Percentiles rank a stretch among this genome's conserved stretches.
These are phyloP conservation scores for Tachycineta bicolor DNA, from an alignment of 2,113 vertebrate genomes.

Conservation along the genomic window DNA sequence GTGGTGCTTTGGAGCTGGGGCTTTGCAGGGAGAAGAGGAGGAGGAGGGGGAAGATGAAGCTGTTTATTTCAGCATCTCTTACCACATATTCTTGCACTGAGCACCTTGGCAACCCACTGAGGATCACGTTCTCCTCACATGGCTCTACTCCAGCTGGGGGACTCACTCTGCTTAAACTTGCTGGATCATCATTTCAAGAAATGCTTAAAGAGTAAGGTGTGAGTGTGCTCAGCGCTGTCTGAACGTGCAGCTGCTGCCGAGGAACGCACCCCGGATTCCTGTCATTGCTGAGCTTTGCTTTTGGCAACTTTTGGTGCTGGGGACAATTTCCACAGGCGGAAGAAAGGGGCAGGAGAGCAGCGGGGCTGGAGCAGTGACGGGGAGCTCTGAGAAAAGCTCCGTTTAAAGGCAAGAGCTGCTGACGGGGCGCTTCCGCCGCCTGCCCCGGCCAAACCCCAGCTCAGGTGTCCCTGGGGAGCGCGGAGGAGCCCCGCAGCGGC, in stretches of 20 bases:
- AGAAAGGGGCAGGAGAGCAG: not conserved
- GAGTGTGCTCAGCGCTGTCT: not conserved
- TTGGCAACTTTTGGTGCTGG: not conserved
- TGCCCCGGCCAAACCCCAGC: not conserved
- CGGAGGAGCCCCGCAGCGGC: not conserved
- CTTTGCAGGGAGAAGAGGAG: not conserved
- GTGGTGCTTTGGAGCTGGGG: not conserved
- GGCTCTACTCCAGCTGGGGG: not conserved
- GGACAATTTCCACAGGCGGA: not conserved
- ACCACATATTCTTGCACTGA: not conserved
- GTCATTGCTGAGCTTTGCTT: rapidly evolving
- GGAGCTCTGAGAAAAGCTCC: not conserved
- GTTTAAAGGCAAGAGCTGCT: not conserved
- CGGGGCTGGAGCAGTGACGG: rapidly evolving
- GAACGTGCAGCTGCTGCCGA: not conserved
- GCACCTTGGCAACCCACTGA: not conserved
- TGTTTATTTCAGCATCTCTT: not conserved
- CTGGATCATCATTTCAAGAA: not conserved
- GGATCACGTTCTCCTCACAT: not conserved
- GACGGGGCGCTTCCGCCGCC: rapidly evolving
- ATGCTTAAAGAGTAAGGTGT: not conserved
- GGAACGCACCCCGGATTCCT: not conserved
- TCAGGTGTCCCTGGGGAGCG: not conserved
- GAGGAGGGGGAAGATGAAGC: not conserved
- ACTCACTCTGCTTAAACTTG: not conserved